phyloP scores from a whole-genome alignment of 2,113 vertebrate genomes.

The Formicarius rufipectus region DNA sequence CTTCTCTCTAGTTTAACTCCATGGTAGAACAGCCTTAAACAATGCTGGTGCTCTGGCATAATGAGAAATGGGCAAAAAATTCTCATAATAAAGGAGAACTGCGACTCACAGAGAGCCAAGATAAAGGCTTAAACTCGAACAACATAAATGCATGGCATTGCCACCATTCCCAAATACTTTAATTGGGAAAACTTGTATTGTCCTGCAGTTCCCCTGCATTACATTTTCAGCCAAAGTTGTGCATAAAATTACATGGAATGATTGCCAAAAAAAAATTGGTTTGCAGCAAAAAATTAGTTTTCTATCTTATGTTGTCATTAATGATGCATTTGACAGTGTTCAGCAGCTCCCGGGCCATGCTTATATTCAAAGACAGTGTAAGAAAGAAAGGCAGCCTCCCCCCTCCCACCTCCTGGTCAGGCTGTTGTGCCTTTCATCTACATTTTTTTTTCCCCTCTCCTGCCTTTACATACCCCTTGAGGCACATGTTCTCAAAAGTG shows the following conservation, averaged over 20 bases:
- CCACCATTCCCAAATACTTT: background rate
- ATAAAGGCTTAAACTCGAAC: background rate
- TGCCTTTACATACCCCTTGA: slow-evolving; percentile 15
- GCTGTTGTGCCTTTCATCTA: background rate
- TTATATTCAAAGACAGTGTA: background rate
- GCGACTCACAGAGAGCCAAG: background rate
- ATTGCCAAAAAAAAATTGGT: background rate
- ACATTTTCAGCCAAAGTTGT: background rate
- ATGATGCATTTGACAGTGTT: background rate
- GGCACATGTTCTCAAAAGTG: slow-evolving; percentile 27
- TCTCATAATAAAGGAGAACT: background rate
- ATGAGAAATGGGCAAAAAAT: fast-evolving
- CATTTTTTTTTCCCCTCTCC: background rate
- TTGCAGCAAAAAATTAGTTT: background rate
- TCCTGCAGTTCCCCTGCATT: background rate
- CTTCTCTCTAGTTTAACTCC: background rate
- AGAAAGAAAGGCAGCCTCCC: background rate
- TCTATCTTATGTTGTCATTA: background rate
- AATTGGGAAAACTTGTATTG: background rate
- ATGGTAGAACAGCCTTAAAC: background rate
- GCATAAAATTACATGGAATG: background rate
- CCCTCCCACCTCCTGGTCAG: background rate
- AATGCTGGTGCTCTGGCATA: background rate
- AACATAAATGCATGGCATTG: background rate
- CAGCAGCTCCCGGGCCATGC: background rate